These are phyloP conservation scores for Penaeus chinensis DNA, from an alignment of 1,140 invertebrate species.

Conservation along the genomic window DNA sequence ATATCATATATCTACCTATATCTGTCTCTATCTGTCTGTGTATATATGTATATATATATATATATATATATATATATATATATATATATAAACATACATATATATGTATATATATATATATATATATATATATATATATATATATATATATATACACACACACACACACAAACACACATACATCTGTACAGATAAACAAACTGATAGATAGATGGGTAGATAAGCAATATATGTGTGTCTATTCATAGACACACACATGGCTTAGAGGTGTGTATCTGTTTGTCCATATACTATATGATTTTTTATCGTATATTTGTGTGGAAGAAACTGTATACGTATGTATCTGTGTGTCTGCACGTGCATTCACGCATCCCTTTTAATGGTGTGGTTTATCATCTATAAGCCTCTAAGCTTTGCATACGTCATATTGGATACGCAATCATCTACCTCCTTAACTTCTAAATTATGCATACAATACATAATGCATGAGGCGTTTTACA, in stretches of 20 bases:
- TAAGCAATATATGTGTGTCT: background rate
- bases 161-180: background rate
- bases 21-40: background rate
- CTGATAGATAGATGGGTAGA: background rate
- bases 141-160: conserved; percentile 17
- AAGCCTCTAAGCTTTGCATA: too few relatives aligned
- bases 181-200: background rate
- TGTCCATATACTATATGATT: background rate
- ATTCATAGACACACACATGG: background rate
- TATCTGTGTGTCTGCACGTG: background rate
- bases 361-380: background rate
- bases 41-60: conserved; percentile 16
- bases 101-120: conserved; percentile 14
- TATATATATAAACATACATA: conserved; percentile 5
- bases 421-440: background rate
- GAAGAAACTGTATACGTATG: background rate
- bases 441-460: too few relatives aligned
- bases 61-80: conserved; percentile 6
- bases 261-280: background rate
- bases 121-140: conserved; percentile 8
- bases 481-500: too few relatives aligned
- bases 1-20: background rate
- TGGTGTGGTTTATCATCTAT: background rate
- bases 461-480: too few relatives aligned
- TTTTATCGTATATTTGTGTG: background rate